Base-by-base conservation (phyloP, 1,140 invertebrate species). In the Hyposmocoma kahamanoa region DNA sequence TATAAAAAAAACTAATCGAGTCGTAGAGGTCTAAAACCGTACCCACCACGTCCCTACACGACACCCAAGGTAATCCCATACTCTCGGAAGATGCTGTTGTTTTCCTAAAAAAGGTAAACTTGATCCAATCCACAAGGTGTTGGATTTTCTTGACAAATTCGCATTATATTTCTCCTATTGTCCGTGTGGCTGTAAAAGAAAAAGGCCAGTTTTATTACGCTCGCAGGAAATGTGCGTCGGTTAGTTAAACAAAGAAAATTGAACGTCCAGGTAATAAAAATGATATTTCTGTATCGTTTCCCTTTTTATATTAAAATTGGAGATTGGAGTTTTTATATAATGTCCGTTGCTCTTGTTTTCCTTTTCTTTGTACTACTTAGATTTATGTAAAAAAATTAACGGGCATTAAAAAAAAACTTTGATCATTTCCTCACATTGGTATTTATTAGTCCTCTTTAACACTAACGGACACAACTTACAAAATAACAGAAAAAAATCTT, bases 171-270 rank as follows among this genome's bases (percentile, higher is more conserved):
- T 60, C 44, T 49, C 50, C 67, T 67, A 73, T 75, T 68, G 71
- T 69, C 60, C 65, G 52, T 53, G 60, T 51, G 56, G 56, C 66
- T 67, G 67, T 69, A 72, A 71, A 77, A 71, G 42, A 64, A 75
- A 81, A 76, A 72, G 72, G 75, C 68, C 67, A 66, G 47, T 75
- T 76, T 75, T 72, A 78, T 77, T 68, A 61, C 62, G 47, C 48
- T 55, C 39, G 55, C 56, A 66, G 60, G 56, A 74, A 70, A 71
- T 65, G 67, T 62, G 56, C 55, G 52, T 71, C 64, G 73, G 67
- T 75, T 82, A 77, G 75, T 79, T 79, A 73, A 73, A 79, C 75
- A 77, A 62, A 62, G 60, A 67, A 65, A 78, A 74, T 75, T 70
- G 75, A 11, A 71, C 63, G 62, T 63, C 48, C 63, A 46, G 52